These are phyloP conservation scores for Limenitis camilla DNA, from an alignment of 2,888 invertebrate genomes.

Conservation along the genomic window DNA sequence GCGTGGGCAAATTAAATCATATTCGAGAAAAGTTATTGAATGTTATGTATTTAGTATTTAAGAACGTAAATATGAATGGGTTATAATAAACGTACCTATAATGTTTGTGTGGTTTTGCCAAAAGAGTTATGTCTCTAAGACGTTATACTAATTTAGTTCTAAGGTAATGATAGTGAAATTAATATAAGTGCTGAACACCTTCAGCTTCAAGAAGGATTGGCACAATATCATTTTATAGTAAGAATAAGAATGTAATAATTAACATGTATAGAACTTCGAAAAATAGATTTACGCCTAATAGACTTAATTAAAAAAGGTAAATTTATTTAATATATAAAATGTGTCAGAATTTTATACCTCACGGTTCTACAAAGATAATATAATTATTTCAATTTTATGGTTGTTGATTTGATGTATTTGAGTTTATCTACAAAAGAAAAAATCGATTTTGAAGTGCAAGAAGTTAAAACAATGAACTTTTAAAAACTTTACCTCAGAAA, in stretches of 20 bases:
- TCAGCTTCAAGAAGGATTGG: conserved; percentile 18
- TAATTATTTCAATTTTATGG: conserved; percentile 1
- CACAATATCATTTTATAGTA: conserved; percentile 11
- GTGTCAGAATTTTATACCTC: conserved; percentile 13
- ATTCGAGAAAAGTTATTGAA: too few species aligned
- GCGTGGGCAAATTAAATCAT: too few species aligned
- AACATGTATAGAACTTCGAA: conserved; percentile 23
- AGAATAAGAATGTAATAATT: conserved; percentile 8
- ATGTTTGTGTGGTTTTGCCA: too few species aligned
- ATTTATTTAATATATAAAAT: conserved; percentile 6
- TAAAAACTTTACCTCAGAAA: too few species aligned
- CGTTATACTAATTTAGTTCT: background rate
- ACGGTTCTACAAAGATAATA: conserved; percentile 10
- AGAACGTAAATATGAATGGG: too few species aligned
- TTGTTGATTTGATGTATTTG: background rate
- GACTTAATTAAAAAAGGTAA: conserved; percentile 11
- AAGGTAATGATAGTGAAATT: conserved; percentile 1
- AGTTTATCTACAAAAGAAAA: too few species aligned
- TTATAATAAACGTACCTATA: too few species aligned
- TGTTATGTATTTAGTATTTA: too few species aligned
- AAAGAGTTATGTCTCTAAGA: background rate
- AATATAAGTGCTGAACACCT: conserved; percentile 13
- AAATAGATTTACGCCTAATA: conserved; percentile 21
- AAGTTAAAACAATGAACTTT: too few species aligned
- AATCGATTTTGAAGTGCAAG: too few species aligned